A percentile compares a stretch with the other conserved stretches of the same genome.
Conservation (phyloP, 2,113 vertebrate genomes). For the Copsychus sechellarum region DNA sequence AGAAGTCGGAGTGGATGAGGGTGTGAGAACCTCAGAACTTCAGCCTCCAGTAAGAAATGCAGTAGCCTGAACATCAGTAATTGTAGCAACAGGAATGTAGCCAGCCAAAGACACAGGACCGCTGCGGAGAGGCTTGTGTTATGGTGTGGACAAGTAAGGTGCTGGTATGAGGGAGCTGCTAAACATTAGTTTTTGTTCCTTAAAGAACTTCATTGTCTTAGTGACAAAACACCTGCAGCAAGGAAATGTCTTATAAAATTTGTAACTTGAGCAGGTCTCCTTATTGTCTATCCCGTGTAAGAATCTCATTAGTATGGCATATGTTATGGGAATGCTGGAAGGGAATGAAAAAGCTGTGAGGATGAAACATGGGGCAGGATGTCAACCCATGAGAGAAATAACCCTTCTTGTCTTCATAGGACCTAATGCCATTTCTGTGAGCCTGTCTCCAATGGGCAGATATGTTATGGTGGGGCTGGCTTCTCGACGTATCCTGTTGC, state of each 20-base stretch:
- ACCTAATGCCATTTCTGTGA: slow-evolving; percentile 97
- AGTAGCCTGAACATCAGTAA: background rate
- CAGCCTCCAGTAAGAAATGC: background rate
- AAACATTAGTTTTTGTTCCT: background rate
- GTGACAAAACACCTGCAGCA: background rate
- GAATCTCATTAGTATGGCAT: background rate
- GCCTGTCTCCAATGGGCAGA: slow-evolving; percentile 95
- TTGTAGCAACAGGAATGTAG: background rate
- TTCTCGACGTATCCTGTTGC: slow-evolving; percentile 93
- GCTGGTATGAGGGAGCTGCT: background rate
- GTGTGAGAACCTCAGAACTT: background rate
- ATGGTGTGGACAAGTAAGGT: background rate
- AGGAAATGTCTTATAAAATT: background rate
- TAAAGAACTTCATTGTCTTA: background rate
- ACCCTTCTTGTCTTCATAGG: slow-evolving; percentile 69
- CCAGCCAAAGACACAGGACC: background rate
- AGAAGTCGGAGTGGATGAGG: slow-evolving; percentile 14
- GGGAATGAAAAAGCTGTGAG: background rate
- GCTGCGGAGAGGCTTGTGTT: background rate
- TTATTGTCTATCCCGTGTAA: background rate
- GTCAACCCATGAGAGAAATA: background rate
- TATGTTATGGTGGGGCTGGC: slow-evolving; percentile 98
- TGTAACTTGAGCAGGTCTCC: background rate
- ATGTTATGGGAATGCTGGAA: background rate
- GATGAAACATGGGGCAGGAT: background rate